Base-by-base conservation (phyloP, 1,140 invertebrate genomes). In the Pseudomyrmex cubaensis region DNA sequence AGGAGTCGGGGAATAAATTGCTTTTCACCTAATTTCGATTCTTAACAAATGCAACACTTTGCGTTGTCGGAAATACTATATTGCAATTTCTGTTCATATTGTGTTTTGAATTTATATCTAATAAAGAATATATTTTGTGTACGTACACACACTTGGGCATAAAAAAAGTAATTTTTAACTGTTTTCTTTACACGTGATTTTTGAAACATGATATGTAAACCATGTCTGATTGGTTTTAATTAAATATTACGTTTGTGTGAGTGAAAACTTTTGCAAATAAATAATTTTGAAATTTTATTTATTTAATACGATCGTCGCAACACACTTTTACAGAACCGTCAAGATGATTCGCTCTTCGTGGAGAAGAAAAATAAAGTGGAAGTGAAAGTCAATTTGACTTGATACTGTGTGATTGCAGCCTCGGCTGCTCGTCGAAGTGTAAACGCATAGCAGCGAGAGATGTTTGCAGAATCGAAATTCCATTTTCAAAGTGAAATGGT, bases 361-460 rank as follows among this genome's bases (percentile, higher is more conserved):
- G 13, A 35, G 57, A 78, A 84, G 69, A 73, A 52, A 63, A 69
- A 73, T 73, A 63, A 75, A 15, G 9, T 62, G 69, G 69, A 82
- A 74, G 70, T 82, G 78, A 82, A 82, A 82, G 78, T 73, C 69
- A 76, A 80, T 80, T 70, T 70, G 70, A 80, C 64, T 70, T 25
- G 76, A 78, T 78, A 70, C 22, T 54, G 22, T 70, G 44, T 80
- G 76, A 80, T 80, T 80, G 54, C 66, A 48, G 54, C 76, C 57
- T 78, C 54, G 76, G 10, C 15, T 78, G 76, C 76, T 78, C 76
- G 8, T 48, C 66, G 44, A 70, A 59, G 76, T 80, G 54, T 70
- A 17, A 80, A 59, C 56, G 66, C 64, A 67, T 9, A 72, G 20
- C 48, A 25, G 25, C 61, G 48, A 7, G 69, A 59, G 54, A 80